Evolutionary conservation across 2,888 invertebrate species (phyloP).

Genomic region (Encarsia formosa): DNA sequence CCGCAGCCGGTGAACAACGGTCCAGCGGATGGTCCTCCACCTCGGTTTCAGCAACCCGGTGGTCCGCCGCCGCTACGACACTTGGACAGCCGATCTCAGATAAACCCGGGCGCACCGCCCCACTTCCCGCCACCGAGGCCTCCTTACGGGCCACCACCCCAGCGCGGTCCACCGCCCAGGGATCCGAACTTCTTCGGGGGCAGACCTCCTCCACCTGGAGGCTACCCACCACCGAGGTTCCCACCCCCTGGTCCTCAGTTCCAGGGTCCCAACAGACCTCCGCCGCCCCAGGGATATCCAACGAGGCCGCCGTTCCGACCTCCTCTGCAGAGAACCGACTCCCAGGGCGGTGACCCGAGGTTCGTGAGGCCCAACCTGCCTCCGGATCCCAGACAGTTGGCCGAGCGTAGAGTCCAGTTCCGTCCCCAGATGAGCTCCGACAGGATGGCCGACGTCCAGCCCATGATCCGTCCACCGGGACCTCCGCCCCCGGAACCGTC

Average conservation of each 20-base stretch:
- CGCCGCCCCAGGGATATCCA: not conserved
- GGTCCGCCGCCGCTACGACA: not conserved
- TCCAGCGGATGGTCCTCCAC: not conserved
- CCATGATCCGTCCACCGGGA: constrained; percentile 18
- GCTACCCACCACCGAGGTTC: constrained; percentile 3
- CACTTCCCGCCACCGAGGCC: constrained; percentile 1
- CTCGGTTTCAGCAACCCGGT: not conserved
- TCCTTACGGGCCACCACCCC: not conserved
- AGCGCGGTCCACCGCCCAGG: constrained; percentile 8
- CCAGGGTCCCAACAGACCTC: constrained; percentile 6
- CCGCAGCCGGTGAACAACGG: not conserved
- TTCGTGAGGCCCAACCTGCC: constrained; percentile 10
- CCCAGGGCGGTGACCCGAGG: constrained; percentile 20
- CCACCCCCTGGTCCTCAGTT: not conserved
- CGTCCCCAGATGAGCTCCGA: constrained; percentile 30
- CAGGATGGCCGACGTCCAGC: constrained; percentile 37
- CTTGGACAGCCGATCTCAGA: not conserved
- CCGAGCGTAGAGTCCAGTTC: constrained; percentile 25
- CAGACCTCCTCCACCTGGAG: constrained; percentile 26
- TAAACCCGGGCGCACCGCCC: not conserved
- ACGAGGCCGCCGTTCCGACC: constrained; percentile 1
- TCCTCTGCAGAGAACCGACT: constrained; percentile 35
- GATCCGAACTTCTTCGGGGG: not conserved
- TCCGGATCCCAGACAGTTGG: constrained; percentile 17
- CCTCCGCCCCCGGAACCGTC: not conserved